Base-by-base conservation (phyloP, 2,888 invertebrate genomes). In the Plebejus anna region DNA sequence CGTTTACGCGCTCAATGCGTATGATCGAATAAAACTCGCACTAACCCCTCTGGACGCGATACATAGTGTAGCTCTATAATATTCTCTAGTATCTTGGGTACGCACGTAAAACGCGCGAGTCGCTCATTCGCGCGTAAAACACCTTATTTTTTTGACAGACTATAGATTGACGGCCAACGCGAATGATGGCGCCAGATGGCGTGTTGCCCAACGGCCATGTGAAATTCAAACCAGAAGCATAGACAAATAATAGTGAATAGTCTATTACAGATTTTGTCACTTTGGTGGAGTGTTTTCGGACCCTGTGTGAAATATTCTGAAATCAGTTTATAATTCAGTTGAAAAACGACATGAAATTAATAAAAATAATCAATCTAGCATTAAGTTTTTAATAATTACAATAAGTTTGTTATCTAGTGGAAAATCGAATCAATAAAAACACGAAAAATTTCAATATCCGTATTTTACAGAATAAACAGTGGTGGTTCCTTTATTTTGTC, bases 281-380 rank as follows among this genome's bases (percentile, higher is more conserved):
- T 88, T 88, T 89, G 86, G 86, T 84, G 90, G 87, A 89, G 87
- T 89, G 83, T 81, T 81, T 82, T 81, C 80, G 79, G 80, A 42
- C 71, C 70, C 47, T 76, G 76, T 72, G 57, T 72, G 76, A 76
- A 76, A 76, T 76, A 42, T n/a, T 51, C 66, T 70, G 66, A 70
- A 76, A 76, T 76, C 73, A 32, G 73, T 55, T 73, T 73, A 90
- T 86, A 86, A 88, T 90, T 90, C 90, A 89, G 90, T 91, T 90
- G 87, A 72, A 89, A 89, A 86, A 88, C 89, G 87, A 88, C 86
- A 88, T 81, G 80, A 88, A 89, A 88, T 86, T 90, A 90, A 87
- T 84, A 82, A 87, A 82, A 87, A 89, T 90, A 83, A 80, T 83
- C 28, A 32, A 42, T 73, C 51, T 51, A 78, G 72, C 73, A 57